Percentiles rank a stretch among this genome's conserved stretches.
Evolutionary conservation across 2,113 vertebrate genomes (phyloP).

Genomic region (Paralichthys olivaceus): DNA sequence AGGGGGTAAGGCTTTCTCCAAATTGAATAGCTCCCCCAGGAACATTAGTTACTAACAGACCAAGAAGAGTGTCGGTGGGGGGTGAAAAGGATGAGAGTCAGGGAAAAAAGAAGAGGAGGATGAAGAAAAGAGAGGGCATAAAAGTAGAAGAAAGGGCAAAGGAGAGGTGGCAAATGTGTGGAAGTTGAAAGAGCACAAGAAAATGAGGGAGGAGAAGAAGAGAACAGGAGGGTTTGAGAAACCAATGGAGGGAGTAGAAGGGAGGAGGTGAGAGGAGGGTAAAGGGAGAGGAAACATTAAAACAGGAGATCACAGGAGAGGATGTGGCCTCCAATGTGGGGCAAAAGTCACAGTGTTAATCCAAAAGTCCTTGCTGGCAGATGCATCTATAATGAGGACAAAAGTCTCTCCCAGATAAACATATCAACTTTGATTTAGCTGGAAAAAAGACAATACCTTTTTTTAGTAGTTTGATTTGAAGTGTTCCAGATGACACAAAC

Average conservation of each 20-base stretch:
- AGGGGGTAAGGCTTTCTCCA: conserved; percentile 70
- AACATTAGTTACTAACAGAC: conserved; percentile 67
- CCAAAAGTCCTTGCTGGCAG: conserved; percentile 31
- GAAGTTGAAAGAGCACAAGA: not conserved
- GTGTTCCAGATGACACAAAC: not conserved
- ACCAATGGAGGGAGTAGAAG: not conserved
- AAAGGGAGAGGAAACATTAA: conserved; percentile 32
- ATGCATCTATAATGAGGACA: conserved; percentile 5
- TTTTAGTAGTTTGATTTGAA: not conserved
- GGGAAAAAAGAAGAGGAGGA: not conserved
- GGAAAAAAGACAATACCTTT: not conserved
- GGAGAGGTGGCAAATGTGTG: not conserved
- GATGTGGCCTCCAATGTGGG: conserved; percentile 60
- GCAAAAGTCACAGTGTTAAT: conserved; percentile 67
- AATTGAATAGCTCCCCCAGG: conserved; percentile 65
- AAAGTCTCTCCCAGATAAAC: conserved; percentile 7
- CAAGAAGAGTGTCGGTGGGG: conserved; percentile 37
- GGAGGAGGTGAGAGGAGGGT: conserved; percentile 1
- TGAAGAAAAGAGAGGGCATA: not conserved
- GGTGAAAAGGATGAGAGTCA: not conserved
- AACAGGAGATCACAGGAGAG: conserved; percentile 49
- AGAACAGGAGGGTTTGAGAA: conserved; percentile 1
- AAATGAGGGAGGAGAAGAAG: not conserved
- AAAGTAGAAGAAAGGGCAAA: conserved; percentile 13
- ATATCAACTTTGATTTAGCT: conserved; percentile 4